A percentile compares a stretch with the other conserved stretches of the same genome.
Conservation (phyloP, 2,888 invertebrate genomes). For the Euzetes globulus region DNA sequence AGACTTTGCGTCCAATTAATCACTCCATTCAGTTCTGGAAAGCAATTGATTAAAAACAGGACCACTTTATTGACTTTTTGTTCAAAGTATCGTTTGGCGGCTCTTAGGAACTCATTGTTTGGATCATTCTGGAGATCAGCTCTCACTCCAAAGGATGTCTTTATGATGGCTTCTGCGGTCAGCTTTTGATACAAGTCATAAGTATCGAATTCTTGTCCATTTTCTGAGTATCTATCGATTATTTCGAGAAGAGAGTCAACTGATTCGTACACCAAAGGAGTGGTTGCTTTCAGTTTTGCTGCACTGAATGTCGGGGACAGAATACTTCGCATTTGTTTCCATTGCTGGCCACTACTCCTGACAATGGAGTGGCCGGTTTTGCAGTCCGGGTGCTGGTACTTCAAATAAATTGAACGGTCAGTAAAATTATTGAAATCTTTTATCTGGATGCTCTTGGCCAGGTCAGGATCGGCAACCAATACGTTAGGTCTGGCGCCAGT, state of each 20-base stretch:
- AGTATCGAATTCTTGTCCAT: conserved; percentile 46
- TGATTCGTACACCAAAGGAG: conserved; percentile 47
- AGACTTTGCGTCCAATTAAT: background rate
- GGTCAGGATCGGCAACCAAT: conserved; percentile 35
- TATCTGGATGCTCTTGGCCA: conserved; percentile 38
- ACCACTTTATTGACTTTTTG: background rate
- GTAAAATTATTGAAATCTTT: conserved; percentile 39
- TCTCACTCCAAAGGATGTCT: conserved; percentile 50
- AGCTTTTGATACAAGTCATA: conserved; percentile 49
- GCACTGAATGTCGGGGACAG: conserved; percentile 52
- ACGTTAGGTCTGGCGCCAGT: conserved; percentile 36
- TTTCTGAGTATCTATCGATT: conserved; percentile 40
- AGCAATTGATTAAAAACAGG: conserved; percentile 20
- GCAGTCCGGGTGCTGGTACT: conserved; percentile 19
- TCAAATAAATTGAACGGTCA: conserved; percentile 27
- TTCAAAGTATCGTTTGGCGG: conserved; percentile 34
- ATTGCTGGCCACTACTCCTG: conserved; percentile 49
- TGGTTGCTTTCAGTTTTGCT: conserved; percentile 50
- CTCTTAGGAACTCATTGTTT: conserved; percentile 46
- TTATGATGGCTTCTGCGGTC: conserved; percentile 52
- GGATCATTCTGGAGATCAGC: conserved; percentile 47
- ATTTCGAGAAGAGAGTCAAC: conserved; percentile 47
- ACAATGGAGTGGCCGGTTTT: conserved; percentile 37
- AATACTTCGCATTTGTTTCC: conserved; percentile 52
- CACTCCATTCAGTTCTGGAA: conserved; percentile 34